These are phyloP conservation scores for Sebastiscus tertius DNA, from an alignment of 2,797 vertebrate genomes.

Conservation along the genomic window DNA sequence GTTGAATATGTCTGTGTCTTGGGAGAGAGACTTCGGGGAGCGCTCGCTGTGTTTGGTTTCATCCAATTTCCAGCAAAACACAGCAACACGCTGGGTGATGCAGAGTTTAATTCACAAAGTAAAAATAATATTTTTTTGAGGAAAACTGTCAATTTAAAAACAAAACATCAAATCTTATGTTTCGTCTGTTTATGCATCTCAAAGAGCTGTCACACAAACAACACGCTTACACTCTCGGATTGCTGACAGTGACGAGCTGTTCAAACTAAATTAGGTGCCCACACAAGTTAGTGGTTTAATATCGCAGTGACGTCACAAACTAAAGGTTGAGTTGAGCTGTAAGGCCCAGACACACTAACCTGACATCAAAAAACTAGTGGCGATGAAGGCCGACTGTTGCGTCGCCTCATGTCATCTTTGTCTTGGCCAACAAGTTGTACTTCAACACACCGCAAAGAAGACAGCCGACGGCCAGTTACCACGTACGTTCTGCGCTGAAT, in stretches of 20 bases:
- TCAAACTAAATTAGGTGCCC: neutral
- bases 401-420: too few species aligned
- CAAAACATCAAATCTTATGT: neutral
- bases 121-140: neutral
- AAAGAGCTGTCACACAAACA: neutral
- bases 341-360: too few species aligned
- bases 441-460: too few species aligned
- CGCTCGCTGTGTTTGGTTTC: neutral
- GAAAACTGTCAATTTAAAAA: neutral
- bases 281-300: neutral
- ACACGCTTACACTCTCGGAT: too few species aligned
- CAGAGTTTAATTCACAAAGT: neutral
- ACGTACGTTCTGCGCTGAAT: too few species aligned
- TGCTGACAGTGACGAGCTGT: neutral
- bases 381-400: too few species aligned
- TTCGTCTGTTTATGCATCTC: neutral
- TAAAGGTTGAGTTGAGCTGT: too few species aligned
- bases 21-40: neutral
- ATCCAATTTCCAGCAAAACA: neutral
- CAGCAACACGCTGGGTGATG: neutral
- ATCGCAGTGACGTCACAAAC: neutral
- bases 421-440: too few species aligned
- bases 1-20: constrained; percentile 10
- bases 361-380: too few species aligned
- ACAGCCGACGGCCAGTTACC: too few species aligned